Evolutionary conservation across 1,140 invertebrate genomes (phyloP).

Genomic region (Apolygus lucorum): DNA sequence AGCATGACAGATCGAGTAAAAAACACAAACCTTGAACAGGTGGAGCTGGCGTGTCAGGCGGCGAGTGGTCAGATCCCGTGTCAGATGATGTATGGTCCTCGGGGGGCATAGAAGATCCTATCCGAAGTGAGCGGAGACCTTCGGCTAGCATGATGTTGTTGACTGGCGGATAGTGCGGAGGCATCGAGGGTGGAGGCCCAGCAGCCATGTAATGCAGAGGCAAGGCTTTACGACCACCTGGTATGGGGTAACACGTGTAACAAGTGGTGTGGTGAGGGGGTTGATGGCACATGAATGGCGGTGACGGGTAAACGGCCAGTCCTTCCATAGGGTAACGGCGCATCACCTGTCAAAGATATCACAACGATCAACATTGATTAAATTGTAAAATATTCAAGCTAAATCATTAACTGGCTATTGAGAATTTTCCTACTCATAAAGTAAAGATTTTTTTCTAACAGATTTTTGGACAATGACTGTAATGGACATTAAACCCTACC

Average conservation of each 20-base stretch:
- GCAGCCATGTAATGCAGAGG: slow-evolving; percentile 7
- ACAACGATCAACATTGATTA: no score
- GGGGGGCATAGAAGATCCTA: not conserved
- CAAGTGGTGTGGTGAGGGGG: slow-evolving; percentile 2
- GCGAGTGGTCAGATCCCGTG: slow-evolving; percentile 30
- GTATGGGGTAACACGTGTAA: not conserved
- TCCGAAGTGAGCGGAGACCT: not conserved
- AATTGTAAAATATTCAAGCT: no score
- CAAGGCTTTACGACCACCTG: not conserved
- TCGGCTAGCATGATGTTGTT: not conserved
- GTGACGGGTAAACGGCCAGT: slow-evolving; percentile 16
- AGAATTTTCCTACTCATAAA: no score
- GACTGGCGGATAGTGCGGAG: not conserved
- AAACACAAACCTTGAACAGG: not conserved
- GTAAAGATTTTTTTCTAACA: no score
- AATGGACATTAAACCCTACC: no score
- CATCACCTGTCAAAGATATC: slow-evolving; percentile 16
- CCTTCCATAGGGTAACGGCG: slow-evolving; percentile 13
- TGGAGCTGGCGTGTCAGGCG: slow-evolving; percentile 29
- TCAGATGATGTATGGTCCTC: slow-evolving; percentile 21
- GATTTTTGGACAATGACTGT: no score
- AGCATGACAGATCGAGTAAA: no score
- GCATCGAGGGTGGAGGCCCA: slow-evolving; percentile 4
- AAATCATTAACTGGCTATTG: no score
- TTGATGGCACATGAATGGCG: slow-evolving; percentile 2